Conservation (phyloP, 2,797 vertebrate species). For the Florisuga fusca region DNA sequence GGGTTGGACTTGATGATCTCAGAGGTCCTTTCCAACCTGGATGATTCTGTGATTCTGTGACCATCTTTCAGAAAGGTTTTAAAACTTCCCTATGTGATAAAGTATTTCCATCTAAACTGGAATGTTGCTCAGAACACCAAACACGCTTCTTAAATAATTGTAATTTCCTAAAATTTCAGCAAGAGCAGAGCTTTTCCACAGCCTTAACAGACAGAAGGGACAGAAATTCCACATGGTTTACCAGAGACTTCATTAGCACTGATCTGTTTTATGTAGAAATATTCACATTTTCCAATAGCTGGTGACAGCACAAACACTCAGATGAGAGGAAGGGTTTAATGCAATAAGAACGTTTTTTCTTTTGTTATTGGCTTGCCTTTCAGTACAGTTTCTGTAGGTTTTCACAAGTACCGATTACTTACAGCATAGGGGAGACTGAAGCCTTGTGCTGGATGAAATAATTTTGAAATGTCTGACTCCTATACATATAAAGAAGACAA, state of each 20-base stretch:
- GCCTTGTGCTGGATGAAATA: slow-evolving; percentile 1
- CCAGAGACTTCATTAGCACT: not conserved
- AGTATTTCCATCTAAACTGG: not conserved
- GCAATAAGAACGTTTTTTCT: not conserved
- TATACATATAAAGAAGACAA: slow-evolving; percentile 28
- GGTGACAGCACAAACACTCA: slow-evolving; percentile 37
- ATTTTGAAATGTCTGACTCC: slow-evolving; percentile 33
- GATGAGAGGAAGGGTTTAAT: not conserved
- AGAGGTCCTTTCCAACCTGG: no score
- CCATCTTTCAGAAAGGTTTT: not conserved
- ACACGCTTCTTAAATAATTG: not conserved
- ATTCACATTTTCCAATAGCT: slow-evolving; percentile 4
- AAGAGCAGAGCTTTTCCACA: slow-evolving; percentile 13
- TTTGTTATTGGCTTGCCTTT: slow-evolving; percentile 21
- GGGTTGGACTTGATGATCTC: no score
- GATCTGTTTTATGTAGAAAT: slow-evolving; percentile 26
- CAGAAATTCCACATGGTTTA: slow-evolving; percentile 42
- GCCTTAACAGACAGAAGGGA: not conserved
- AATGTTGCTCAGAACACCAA: not conserved
- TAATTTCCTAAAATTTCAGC: not conserved
- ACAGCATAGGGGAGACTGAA: not conserved
- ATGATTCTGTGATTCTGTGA: no score
- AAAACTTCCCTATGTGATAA: not conserved
- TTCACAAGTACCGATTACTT: slow-evolving; percentile 29
- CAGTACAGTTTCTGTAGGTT: not conserved